These are phyloP conservation scores for Osmoderma eremita DNA, from an alignment of 2,888 invertebrate genomes.

Conservation along the genomic window DNA sequence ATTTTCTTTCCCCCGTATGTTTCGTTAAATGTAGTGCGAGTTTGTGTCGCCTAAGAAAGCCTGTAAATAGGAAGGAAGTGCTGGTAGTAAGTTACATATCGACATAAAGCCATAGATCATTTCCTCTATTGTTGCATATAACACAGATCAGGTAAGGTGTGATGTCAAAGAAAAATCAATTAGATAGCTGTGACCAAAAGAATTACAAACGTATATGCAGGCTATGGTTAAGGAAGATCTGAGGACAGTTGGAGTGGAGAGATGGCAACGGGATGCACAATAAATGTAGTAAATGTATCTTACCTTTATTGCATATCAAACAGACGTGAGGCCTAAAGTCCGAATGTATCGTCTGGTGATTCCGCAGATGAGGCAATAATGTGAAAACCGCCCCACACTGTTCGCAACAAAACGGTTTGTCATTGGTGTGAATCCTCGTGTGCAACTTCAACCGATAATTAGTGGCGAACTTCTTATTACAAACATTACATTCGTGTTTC, in stretches of 20 bases:
- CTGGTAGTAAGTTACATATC: too few relatives aligned
- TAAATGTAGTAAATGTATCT: too few relatives aligned
- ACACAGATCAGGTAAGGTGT: too few relatives aligned
- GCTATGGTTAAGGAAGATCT: neutral
- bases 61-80: neutral
- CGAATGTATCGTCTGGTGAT: conserved; percentile 18
- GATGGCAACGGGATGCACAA: too few relatives aligned
- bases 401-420: conserved; percentile 21
- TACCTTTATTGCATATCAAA: conserved; percentile 30
- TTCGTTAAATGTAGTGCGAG: conserved; percentile 11
- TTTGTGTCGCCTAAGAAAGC: conserved; percentile 4
- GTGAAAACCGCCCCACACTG: conserved; percentile 20
- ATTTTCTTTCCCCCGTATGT: conserved; percentile 20
- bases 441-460: conserved; percentile 11
- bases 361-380: neutral
- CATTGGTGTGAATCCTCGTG: conserved; percentile 10
- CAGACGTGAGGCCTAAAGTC: conserved; percentile 15
- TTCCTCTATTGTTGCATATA: too few relatives aligned
- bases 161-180: too few relatives aligned
- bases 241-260: too few relatives aligned
- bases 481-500: neutral
- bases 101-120: too few relatives aligned
- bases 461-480: conserved; percentile 8
- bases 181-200: too few relatives aligned
- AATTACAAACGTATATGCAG: too few relatives aligned